Conservation (phyloP, 2,113 vertebrate species). For the Okapia johnstoni region DNA sequence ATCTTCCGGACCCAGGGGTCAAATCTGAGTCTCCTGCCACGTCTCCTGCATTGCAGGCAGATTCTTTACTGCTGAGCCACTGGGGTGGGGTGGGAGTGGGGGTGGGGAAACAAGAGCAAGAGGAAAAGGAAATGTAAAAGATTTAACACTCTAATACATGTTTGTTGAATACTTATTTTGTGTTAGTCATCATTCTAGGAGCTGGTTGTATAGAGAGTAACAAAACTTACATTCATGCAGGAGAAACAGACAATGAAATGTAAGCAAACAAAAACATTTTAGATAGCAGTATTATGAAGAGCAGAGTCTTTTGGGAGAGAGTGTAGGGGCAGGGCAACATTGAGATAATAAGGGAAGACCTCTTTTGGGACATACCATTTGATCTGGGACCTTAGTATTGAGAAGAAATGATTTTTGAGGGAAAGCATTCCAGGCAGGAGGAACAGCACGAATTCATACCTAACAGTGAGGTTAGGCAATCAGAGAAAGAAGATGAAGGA, state of each 20-base stretch:
- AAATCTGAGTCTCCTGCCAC: neutral
- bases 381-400: neutral
- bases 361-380: neutral
- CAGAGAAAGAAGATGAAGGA: neutral
- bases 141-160: neutral
- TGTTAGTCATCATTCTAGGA: neutral
- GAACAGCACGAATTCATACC: neutral
- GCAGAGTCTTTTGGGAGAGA: neutral
- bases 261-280: neutral
- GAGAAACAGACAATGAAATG: neutral
- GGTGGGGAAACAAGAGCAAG: neutral
- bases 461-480: neutral
- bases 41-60: neutral
- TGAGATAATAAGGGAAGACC: neutral
- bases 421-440: neutral
- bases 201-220: neutral
- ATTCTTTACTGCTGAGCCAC: neutral
- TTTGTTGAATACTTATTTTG: neutral
- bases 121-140: neutral
- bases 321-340: neutral
- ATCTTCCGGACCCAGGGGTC: neutral
- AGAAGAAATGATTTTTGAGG: neutral
- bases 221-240: neutral
- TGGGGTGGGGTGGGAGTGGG: neutral
- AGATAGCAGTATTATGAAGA: neutral